A percentile compares a stretch with the other conserved stretches of the same genome.
These are phyloP conservation scores for Gastrophryne carolinensis DNA, from an alignment of 2,797 vertebrate genomes.

Conservation along the genomic window DNA sequence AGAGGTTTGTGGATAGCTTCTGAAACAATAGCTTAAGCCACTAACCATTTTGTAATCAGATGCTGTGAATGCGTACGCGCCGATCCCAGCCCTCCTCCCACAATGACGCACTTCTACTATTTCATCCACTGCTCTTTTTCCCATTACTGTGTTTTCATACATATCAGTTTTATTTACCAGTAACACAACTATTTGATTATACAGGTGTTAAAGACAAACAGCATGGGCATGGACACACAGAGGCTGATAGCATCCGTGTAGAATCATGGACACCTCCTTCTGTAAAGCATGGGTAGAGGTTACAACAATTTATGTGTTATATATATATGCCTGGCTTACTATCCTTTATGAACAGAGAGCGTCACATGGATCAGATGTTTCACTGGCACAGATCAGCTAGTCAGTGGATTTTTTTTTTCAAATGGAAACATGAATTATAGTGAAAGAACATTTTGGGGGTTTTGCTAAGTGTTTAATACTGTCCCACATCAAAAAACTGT, in stretches of 20 bases:
- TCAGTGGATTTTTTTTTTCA: too few species aligned
- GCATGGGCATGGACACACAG: constrained; percentile 3
- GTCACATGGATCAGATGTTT: too few species aligned
- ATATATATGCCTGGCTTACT: too few species aligned
- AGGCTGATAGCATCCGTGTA: neutral
- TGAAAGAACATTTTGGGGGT: too few species aligned
- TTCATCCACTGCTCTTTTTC: constrained; percentile 48
- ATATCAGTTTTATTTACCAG: constrained; percentile 60
- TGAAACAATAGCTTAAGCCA: constrained; percentile 69
- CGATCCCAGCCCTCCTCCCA: constrained; percentile 62
- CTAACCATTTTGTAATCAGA: constrained; percentile 67
- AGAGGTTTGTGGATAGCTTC: constrained; percentile 71
- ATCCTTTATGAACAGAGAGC: too few species aligned
- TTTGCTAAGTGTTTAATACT: too few species aligned
- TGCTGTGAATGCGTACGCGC: constrained; percentile 57
- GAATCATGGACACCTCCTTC: too few species aligned
- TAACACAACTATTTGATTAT: constrained; percentile 52
- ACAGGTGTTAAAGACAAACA: constrained; percentile 57
- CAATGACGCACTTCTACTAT: constrained; percentile 48
- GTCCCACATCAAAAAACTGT: too few species aligned
- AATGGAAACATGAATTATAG: too few species aligned
- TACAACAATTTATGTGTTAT: too few species aligned
- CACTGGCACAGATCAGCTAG: too few species aligned
- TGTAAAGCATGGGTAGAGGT: neutral
- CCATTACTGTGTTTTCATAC: constrained; percentile 54